These are phyloP conservation scores for Pangasius sanitwongsei DNA, from an alignment of 2,797 vertebrate species.

Conservation along the genomic window DNA sequence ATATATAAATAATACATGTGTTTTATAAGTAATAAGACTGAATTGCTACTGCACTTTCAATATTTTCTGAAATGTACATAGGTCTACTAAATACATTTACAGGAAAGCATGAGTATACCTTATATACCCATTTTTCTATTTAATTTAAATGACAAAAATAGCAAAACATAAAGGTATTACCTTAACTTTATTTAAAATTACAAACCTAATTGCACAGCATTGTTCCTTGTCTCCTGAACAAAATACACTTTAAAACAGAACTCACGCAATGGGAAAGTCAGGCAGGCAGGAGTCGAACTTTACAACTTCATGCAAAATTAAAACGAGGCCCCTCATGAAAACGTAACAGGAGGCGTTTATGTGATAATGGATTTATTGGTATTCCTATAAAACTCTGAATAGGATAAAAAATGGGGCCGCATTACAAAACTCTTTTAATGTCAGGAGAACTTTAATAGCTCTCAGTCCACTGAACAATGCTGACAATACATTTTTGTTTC, in stretches of 20 bases:
- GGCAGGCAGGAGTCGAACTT: slow-evolving; percentile 18
- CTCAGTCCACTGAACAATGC: neutral
- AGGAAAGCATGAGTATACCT: neutral
- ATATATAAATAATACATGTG: neutral
- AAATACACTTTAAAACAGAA: neutral
- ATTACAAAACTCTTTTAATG: slow-evolving; percentile 37
- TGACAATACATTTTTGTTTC: neutral
- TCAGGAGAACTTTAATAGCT: slow-evolving; percentile 27
- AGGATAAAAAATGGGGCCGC: slow-evolving; percentile 2
- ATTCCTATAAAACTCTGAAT: slow-evolving; percentile 24
- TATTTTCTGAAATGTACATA: neutral
- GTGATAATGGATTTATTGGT: slow-evolving; percentile 46
- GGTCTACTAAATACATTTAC: neutral
- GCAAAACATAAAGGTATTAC: too few species aligned
- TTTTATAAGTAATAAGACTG: neutral
- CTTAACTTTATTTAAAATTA: too few species aligned
- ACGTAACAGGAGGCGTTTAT: slow-evolving; percentile 38
- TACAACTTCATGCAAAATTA: slow-evolving; percentile 47
- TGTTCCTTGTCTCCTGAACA: neutral
- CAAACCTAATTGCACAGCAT: neutral
- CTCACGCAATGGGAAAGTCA: neutral
- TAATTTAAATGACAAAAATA: too few species aligned
- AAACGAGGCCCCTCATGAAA: slow-evolving; percentile 36
- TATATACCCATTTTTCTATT: neutral
- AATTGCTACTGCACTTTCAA: neutral